Evolutionary conservation across 2,113 vertebrate genomes (phyloP).

Genomic region (Tachycineta bicolor): DNA sequence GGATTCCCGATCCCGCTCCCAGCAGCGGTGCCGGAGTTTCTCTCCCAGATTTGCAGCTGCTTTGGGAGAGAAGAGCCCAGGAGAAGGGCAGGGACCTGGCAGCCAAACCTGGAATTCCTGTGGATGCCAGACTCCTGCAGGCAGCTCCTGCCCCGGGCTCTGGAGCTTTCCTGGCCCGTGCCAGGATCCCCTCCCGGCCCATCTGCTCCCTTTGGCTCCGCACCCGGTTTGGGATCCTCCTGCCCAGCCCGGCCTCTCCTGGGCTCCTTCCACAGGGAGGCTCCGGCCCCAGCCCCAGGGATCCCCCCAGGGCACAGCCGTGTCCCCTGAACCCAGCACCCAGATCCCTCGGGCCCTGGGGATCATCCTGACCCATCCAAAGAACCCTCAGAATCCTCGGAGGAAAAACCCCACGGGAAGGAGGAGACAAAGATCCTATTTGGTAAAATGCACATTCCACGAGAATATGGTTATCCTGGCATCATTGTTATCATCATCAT

Average conservation of each 20-base stretch:
- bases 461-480: background rate
- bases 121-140: background rate
- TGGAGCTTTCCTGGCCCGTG: background rate
- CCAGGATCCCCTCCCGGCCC: background rate
- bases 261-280: fast-evolving
- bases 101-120: background rate
- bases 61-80: background rate
- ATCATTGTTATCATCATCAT: background rate
- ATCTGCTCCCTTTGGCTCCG: background rate
- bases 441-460: fast-evolving
- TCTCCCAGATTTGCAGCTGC: background rate
- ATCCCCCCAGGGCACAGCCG: background rate
- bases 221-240: fast-evolving
- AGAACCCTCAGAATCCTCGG: fast-evolving
- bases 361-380: background rate
- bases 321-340: fast-evolving
- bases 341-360: background rate
- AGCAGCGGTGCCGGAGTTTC: fast-evolving
- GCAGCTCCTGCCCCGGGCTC: background rate
- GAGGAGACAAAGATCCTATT: background rate
- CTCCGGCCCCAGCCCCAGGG: fast-evolving
- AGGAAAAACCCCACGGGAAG: fast-evolving
- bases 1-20: background rate
- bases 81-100: background rate
- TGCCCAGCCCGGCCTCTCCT: background rate